phyloP scores from a whole-genome alignment of 37 sponge, comb jelly and placozoan species.

The Halisarca cf. caerulea region DNA sequence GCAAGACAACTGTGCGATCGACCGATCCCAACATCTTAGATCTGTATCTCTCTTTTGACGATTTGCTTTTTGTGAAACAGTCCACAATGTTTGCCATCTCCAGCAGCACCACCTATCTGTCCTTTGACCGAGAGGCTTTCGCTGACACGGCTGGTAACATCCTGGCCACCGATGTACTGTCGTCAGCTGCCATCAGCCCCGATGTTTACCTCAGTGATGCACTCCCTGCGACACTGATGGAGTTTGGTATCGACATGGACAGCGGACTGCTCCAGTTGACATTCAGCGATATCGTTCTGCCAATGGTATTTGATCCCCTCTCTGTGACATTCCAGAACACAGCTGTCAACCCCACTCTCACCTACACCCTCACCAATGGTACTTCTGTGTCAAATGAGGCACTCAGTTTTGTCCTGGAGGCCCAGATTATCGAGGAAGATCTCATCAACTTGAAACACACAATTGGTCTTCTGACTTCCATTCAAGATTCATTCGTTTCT shows the following conservation, averaged over 20 bases:
- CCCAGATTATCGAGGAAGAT: conserved; percentile 61
- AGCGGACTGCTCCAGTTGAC: conserved; percentile 59
- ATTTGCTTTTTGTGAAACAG: conserved; percentile 69
- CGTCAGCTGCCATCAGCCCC: conserved; percentile 23
- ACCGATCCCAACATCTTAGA: conserved; percentile 36
- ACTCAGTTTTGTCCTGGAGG: conserved; percentile 68
- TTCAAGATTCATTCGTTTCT: conserved; percentile 66
- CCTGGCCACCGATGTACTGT: conserved; percentile 36
- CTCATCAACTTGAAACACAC: conserved; percentile 64
- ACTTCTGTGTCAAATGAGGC: conserved; percentile 44
- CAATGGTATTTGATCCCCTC: conserved; percentile 48
- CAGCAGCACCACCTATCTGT: conserved; percentile 56
- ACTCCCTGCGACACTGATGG: conserved; percentile 60
- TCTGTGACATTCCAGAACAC: conserved; percentile 84
- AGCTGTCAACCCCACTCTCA: conserved; percentile 25
- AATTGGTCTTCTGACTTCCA: conserved; percentile 64
- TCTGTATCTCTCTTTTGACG: conserved; percentile 61
- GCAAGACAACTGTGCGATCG: conserved; percentile 19
- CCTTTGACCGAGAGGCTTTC: conserved; percentile 62
- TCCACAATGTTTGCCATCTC: conserved; percentile 47
- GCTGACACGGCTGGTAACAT: conserved; percentile 70
- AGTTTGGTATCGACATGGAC: conserved; percentile 83
- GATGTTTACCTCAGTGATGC: conserved; percentile 39
- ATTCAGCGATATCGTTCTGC: conserved; percentile 83
- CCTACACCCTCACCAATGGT: conserved; percentile 77